A percentile compares a stretch with the other conserved stretches of the same genome.
phyloP scores from a whole-genome alignment of 2,113 vertebrate genomes.

The Chamaetylas fuelleborni region DNA sequence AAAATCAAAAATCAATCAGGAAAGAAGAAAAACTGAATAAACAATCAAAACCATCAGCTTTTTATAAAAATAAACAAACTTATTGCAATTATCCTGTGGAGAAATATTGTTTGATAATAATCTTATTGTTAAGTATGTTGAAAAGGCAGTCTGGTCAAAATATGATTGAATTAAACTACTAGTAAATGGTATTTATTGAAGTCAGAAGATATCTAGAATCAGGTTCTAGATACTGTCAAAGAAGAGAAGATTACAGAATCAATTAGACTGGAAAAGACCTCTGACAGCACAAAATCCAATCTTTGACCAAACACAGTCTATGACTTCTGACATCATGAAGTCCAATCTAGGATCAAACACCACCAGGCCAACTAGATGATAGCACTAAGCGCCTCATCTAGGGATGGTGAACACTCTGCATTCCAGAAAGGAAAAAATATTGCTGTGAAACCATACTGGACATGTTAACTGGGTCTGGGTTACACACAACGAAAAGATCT shows the following conservation, averaged over 20 bases:
- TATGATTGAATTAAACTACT: background rate
- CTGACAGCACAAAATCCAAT: background rate
- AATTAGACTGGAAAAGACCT: background rate
- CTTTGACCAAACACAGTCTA: background rate
- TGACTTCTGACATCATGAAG: background rate
- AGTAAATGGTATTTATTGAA: background rate
- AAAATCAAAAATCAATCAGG: background rate
- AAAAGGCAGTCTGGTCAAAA: background rate
- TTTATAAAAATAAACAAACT: background rate
- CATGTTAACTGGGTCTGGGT: background rate
- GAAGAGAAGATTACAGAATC: background rate
- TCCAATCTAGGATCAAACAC: background rate
- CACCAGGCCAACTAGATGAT: background rate
- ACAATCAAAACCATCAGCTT: background rate
- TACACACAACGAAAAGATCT: background rate
- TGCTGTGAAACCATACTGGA: background rate
- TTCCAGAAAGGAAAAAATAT: background rate
- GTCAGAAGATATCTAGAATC: background rate
- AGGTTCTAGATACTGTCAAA: background rate
- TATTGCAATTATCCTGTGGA: background rate
- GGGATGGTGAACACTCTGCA: background rate
- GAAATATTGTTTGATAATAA: background rate
- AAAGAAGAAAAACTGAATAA: background rate
- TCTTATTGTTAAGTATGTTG: background rate
- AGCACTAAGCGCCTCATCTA: background rate